Evolutionary conservation across 1,140 invertebrate genomes (phyloP).

Genomic region (Samia ricini): DNA sequence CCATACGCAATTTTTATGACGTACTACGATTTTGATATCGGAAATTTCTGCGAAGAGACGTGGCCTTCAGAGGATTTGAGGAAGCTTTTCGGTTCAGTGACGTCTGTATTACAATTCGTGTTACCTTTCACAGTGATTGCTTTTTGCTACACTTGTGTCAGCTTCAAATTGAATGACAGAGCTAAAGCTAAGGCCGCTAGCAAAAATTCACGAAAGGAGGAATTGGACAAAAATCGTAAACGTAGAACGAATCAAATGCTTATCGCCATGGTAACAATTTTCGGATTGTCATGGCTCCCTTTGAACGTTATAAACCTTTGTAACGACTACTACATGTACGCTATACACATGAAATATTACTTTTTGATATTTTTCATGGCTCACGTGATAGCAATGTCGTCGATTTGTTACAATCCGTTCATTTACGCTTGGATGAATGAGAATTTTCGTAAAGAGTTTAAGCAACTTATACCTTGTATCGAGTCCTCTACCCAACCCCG

Average conservation of each 20-base stretch:
- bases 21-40: conserved; percentile 59
- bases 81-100: conserved; percentile 91
- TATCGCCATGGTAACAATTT: conserved; percentile 98
- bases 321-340: conserved; percentile 88
- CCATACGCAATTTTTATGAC: conserved; percentile 95
- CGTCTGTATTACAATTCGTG: conserved; percentile 94
- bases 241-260: conserved; percentile 95
- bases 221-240: conserved; percentile 85
- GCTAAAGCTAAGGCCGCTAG: conserved; percentile 86
- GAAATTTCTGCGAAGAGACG: conserved; percentile 89
- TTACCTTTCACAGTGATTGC: conserved; percentile 96
- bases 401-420: conserved; percentile 97
- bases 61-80: conserved; percentile 91
- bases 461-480: conserved; percentile 89
- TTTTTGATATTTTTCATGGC: conserved; percentile 91
- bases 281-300: conserved; percentile 97
- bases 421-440: conserved; percentile 98
- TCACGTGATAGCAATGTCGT: conserved; percentile 97
- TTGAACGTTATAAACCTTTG: conserved; percentile 95
- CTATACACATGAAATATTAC: conserved; percentile 89
- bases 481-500: conserved; percentile 66
- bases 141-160: conserved; percentile 96
- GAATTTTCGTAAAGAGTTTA: conserved; percentile 98
- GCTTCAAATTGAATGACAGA: conserved; percentile 89
- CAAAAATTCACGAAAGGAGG: conserved; percentile 86